A percentile compares a stretch with the other conserved stretches of the same genome.
phyloP scores from a whole-genome alignment of 1,140 invertebrate genomes.

The Sinonovacula constricta region DNA sequence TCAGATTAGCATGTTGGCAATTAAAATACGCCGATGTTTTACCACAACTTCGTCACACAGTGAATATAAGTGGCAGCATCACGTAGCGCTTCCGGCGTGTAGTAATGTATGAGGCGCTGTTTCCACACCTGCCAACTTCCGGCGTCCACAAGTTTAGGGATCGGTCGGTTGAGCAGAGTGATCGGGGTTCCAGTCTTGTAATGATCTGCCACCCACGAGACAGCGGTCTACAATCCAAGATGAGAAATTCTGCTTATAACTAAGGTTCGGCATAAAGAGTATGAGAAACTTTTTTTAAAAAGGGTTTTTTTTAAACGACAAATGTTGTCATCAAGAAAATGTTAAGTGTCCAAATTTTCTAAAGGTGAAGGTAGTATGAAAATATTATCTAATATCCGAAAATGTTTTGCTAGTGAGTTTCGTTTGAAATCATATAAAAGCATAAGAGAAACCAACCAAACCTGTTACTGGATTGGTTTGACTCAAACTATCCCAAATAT shows the following conservation, averaged over 20 bases:
- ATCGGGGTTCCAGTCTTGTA: constrained; percentile 70
- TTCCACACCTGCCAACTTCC: constrained; percentile 65
- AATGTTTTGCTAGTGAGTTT: no score
- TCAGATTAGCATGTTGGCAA: no score
- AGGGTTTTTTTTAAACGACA: constrained; percentile 52
- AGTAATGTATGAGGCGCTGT: constrained; percentile 67
- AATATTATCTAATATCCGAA: no score
- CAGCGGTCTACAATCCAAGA: constrained; percentile 60
- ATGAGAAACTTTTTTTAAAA: neutral
- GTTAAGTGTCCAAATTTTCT: no score
- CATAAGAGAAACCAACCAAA: no score
- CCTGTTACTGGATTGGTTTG: no score
- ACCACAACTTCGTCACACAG: constrained; percentile 57
- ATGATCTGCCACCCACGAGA: constrained; percentile 68
- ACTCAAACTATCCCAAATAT: no score
- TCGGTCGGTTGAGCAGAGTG: constrained; percentile 67
- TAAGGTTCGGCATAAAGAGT: neutral
- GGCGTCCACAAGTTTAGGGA: constrained; percentile 67
- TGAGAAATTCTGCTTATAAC: neutral
- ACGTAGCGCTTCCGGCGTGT: constrained; percentile 56
- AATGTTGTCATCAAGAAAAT: constrained; percentile 30
- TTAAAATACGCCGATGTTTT: no score
- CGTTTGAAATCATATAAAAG: no score
- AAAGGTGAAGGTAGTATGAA: no score
- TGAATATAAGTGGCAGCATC: constrained; percentile 67